phyloP scores from a whole-genome alignment of 2,888 invertebrate genomes.

The Catonia carolina region DNA sequence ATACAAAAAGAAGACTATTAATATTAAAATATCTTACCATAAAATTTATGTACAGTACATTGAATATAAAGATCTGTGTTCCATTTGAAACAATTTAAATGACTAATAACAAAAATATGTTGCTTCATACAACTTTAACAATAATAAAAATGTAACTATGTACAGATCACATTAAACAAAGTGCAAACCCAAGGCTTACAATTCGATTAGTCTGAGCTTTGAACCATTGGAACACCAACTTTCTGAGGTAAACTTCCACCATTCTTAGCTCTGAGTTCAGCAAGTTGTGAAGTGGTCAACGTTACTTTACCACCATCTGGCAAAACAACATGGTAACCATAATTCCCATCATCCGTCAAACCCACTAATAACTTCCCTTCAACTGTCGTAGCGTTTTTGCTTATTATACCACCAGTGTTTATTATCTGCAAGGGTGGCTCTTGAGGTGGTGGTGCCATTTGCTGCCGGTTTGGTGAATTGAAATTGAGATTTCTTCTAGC shows the following conservation, averaged over 20 bases:
- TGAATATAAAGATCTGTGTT: too few relatives aligned
- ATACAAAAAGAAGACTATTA: too few relatives aligned
- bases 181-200: too few relatives aligned
- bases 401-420: background rate
- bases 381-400: conserved; percentile 7
- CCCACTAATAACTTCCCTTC: conserved; percentile 22
- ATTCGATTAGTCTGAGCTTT: too few relatives aligned
- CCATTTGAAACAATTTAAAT: too few relatives aligned
- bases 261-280: conserved; percentile 43
- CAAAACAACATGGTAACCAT: conserved; percentile 40
- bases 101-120: too few relatives aligned
- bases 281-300: conserved; percentile 43
- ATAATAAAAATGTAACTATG: too few relatives aligned
- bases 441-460: background rate
- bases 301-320: conserved; percentile 43
- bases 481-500: background rate
- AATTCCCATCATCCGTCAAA: conserved; percentile 21
- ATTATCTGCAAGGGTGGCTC: background rate
- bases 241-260: conserved; percentile 37
- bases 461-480: background rate
- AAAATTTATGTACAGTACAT: too few relatives aligned
- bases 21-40: too few relatives aligned
- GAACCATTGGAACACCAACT: conserved; percentile 16
- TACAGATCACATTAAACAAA: too few relatives aligned
- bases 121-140: too few relatives aligned